Evolutionary conservation across 2,888 invertebrate species (phyloP).

Genomic region (Gryllus longicercus): DNA sequence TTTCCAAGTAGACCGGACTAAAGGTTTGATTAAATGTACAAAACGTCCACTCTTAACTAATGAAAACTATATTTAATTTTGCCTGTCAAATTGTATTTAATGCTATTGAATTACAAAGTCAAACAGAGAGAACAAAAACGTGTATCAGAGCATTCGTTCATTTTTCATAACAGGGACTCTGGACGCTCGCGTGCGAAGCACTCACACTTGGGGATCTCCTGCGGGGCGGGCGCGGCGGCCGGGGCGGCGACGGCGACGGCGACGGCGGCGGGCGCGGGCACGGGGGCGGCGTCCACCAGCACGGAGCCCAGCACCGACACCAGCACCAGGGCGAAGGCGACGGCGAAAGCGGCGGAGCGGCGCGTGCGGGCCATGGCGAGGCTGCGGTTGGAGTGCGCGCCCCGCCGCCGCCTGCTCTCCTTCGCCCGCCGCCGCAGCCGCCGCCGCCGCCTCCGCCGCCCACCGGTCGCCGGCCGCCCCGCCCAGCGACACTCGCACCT

Average conservation of each 20-base stretch:
- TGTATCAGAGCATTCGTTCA: no score
- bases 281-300: neutral
- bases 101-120: no score
- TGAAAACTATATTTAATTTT: no score
- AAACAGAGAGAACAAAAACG: no score
- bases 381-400: neutral
- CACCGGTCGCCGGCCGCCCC: neutral
- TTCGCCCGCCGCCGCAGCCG: neutral
- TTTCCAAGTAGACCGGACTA: no score
- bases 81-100: no score
- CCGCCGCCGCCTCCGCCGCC: neutral
- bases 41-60: no score
- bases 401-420: neutral
- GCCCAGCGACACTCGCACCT: neutral
- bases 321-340: neutral
- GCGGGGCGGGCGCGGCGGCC: neutral
- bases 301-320: neutral
- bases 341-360: neutral
- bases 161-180: no score
- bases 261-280: neutral
- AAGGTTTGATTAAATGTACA: no score
- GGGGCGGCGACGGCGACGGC: neutral
- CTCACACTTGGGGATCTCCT: neutral
- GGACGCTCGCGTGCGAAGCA: neutral
- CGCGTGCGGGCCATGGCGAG: constrained; percentile 18